Conservation (phyloP, 2,113 vertebrate species). For the Oncorhynchus mykiss region DNA sequence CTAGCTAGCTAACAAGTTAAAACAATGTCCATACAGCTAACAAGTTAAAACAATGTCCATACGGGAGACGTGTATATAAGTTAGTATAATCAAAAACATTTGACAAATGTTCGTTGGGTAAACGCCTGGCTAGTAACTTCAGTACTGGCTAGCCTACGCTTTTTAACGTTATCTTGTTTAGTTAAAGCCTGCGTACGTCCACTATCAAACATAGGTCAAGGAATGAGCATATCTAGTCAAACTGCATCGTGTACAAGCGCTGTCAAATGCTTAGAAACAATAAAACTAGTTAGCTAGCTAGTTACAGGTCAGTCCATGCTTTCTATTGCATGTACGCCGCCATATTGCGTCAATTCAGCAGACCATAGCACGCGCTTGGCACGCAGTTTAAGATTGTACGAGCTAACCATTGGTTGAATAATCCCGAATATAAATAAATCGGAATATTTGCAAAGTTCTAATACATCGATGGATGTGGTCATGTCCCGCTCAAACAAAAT, state of each 20-base stretch:
- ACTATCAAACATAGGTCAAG: not conserved
- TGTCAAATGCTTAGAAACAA: not conserved
- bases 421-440: not conserved
- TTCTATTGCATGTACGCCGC: conserved; percentile 38
- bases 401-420: not conserved
- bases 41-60: not conserved
- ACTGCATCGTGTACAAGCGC: not conserved
- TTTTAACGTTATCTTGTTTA: not conserved
- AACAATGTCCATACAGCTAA: not conserved
- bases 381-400: not conserved
- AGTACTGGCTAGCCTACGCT: not conserved
- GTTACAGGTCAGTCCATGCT: not conserved
- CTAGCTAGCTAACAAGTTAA: not conserved
- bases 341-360: conserved; percentile 52
- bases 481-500: not conserved
- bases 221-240: not conserved
- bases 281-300: not conserved
- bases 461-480: not conserved
- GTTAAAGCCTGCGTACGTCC: not conserved
- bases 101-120: not conserved
- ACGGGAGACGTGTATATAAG: too few relatives aligned
- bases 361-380: not conserved
- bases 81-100: not conserved
- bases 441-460: fast-evolving
- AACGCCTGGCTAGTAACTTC: not conserved